Evolutionary conservation across 2,113 vertebrate genomes (phyloP).

Genomic region (Loxodonta africana): DNA sequence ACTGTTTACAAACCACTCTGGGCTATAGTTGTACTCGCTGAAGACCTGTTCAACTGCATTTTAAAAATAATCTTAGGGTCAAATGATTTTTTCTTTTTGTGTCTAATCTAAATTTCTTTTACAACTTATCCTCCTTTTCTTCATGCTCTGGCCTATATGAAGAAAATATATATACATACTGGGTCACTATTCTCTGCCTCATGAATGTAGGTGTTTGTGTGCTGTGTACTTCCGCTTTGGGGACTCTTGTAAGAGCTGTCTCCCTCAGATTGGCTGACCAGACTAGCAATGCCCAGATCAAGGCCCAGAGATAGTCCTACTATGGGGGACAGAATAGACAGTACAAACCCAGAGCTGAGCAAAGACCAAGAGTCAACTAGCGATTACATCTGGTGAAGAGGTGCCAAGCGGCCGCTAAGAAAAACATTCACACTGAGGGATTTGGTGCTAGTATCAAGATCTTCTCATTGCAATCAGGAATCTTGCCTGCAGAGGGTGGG

Average conservation of each 20-base stretch:
- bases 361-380: background rate
- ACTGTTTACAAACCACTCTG: background rate
- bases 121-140: background rate
- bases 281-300: background rate
- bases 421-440: background rate
- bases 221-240: background rate
- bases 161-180: background rate
- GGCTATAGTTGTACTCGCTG: background rate
- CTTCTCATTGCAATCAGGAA: background rate
- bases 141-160: background rate
- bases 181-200: background rate
- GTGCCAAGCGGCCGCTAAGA: background rate
- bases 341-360: background rate
- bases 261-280: background rate
- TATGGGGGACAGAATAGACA: fast-evolving
- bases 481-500: background rate
- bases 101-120: background rate
- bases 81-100: background rate
- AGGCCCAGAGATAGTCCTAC: background rate
- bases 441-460: background rate
- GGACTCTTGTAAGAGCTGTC: background rate
- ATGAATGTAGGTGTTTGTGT: background rate
- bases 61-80: background rate
- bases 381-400: background rate
- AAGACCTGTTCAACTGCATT: background rate